Evolutionary conservation across 2,888 invertebrate species (phyloP).

Genomic region (Drosophila tripunctata): DNA sequence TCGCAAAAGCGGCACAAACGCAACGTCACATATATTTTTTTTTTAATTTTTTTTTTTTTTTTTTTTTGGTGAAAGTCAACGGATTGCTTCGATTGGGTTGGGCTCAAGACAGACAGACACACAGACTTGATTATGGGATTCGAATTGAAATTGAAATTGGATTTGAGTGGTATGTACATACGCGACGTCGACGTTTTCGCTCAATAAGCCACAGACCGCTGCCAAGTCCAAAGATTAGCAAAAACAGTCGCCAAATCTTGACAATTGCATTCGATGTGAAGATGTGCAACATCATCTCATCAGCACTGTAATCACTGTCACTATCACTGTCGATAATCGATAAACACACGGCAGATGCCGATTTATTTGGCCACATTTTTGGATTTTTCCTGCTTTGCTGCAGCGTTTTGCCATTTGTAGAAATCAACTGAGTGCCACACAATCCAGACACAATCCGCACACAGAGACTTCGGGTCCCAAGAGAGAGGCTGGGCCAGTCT

Average conservation of each 20-base stretch:
- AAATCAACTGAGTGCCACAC: constrained; percentile 47
- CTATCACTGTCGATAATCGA: constrained; percentile 46
- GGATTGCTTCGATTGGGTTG: constrained; percentile 39
- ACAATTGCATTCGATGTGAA: constrained; percentile 57
- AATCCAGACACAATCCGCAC: constrained; percentile 6
- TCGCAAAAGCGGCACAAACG: constrained; percentile 45
- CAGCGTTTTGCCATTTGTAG: constrained; percentile 52
- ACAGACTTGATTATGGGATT: constrained; percentile 16
- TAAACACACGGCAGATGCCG: constrained; percentile 46
- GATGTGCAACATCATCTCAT: constrained; percentile 42
- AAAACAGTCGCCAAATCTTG: constrained; percentile 77
- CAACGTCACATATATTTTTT: constrained; percentile 58
- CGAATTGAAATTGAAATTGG: constrained; percentile 31
- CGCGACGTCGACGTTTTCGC: constrained; percentile 68
- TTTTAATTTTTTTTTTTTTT: constrained; percentile 17
- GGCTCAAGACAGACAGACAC: constrained; percentile 33
- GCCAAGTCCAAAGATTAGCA: constrained; percentile 75
- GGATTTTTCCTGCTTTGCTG: constrained; percentile 18
- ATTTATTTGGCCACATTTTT: constrained; percentile 55
- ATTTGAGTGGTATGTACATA: constrained; percentile 57
- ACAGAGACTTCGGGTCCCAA: constrained; percentile 9
- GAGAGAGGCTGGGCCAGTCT: constrained; percentile 26
- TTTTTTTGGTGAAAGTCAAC: constrained; percentile 73
- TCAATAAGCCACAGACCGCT: constrained; percentile 68
- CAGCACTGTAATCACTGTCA: constrained; percentile 44